Conservation (phyloP, 2,888 invertebrate species). For the Caenorhabditis uteleia region DNA sequence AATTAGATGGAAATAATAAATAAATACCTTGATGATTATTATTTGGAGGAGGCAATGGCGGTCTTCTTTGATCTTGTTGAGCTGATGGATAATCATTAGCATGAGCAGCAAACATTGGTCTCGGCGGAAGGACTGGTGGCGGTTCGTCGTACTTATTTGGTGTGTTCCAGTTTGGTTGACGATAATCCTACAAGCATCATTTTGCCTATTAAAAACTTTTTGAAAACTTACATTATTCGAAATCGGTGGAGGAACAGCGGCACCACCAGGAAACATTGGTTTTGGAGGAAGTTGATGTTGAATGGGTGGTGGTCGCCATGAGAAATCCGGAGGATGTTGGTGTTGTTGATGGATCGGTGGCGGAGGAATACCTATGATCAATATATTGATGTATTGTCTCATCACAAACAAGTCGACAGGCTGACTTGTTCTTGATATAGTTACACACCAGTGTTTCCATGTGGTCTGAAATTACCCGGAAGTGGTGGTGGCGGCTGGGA, state of each 20-base stretch:
- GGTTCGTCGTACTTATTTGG: too few relatives aligned
- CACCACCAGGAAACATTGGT: conserved; percentile 5
- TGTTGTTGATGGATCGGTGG: too few relatives aligned
- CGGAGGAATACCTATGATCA: neutral
- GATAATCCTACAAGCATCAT: too few relatives aligned
- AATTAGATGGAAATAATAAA: neutral
- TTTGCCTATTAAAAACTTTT: too few relatives aligned
- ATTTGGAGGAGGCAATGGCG: neutral
- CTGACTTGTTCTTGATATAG: too few relatives aligned
- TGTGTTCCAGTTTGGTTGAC: too few relatives aligned
- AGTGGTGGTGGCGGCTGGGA: conserved; percentile 7
- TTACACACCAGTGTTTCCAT: conserved; percentile 2
- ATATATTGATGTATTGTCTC: too few relatives aligned
- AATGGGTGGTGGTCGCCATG: conserved; percentile 2
- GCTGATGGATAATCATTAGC: conserved; percentile 2
- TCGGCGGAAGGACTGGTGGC: too few relatives aligned
- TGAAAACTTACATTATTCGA: neutral
- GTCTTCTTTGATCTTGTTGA: neutral
- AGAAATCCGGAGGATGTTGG: neutral
- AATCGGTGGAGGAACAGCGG: neutral
- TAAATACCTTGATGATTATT: too few relatives aligned
- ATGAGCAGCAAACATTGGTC: conserved; percentile 2
- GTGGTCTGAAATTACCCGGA: conserved; percentile 4
- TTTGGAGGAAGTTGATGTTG: too few relatives aligned
- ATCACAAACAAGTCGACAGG: too few relatives aligned